Conservation (phyloP, 2,888 invertebrate genomes). For the Hypercompe scribonia region DNA sequence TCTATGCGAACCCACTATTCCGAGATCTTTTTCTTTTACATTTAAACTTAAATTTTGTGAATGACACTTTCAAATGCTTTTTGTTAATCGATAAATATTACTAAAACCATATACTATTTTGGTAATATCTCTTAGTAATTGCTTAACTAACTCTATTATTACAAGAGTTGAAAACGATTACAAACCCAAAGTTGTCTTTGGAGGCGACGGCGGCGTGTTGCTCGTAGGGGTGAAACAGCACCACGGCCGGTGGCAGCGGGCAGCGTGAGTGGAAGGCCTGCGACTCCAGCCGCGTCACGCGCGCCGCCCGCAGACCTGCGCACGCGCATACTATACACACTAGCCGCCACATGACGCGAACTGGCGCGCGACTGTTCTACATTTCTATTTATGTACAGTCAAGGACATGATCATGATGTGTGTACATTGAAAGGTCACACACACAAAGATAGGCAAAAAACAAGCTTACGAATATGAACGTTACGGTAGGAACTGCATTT, state of each 20-base stretch:
- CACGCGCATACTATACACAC: not conserved
- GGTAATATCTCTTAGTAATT: too few species aligned
- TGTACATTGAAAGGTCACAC: too few species aligned
- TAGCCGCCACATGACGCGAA: too few species aligned
- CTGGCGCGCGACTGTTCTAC: too few species aligned
- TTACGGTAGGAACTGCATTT: too few species aligned
- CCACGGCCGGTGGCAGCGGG: slow-evolving; percentile 91
- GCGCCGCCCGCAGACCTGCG: slow-evolving; percentile 66
- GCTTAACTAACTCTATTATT: too few species aligned
- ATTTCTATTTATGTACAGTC: too few species aligned
- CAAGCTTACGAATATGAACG: too few species aligned
- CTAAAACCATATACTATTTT: not conserved
- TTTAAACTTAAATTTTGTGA: not conserved
- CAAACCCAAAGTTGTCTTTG: slow-evolving; percentile 92
- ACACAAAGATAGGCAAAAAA: too few species aligned
- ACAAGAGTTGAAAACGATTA: not conserved
- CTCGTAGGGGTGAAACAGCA: slow-evolving; percentile 96
- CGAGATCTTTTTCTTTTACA: not conserved
- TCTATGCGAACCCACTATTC: too few species aligned
- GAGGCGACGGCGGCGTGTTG: slow-evolving; percentile 95
- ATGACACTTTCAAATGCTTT: not conserved
- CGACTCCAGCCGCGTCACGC: slow-evolving; percentile 90
- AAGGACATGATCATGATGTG: too few species aligned
- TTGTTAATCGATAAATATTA: not conserved
- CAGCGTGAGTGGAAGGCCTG: slow-evolving; percentile 94